These are phyloP conservation scores for Chaunax sp. DNA, from an alignment of 2,797 vertebrate genomes.

Conservation along the genomic window DNA sequence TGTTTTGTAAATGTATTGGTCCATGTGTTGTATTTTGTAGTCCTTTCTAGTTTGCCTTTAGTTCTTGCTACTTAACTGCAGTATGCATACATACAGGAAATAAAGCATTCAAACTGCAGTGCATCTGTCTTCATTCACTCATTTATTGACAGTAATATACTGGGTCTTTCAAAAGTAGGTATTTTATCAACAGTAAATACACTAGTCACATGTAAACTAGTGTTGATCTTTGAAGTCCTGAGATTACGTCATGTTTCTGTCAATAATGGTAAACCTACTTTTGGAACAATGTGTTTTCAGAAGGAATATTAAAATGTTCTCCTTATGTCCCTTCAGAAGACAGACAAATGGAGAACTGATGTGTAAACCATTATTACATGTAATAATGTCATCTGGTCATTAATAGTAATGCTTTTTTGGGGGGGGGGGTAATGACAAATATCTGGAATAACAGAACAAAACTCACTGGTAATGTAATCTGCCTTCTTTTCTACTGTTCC, in stretches of 20 bases:
- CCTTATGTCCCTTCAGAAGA: background rate
- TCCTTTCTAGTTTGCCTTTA: constrained; percentile 96
- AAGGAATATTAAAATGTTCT: background rate
- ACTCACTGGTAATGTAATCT: too few relatives aligned
- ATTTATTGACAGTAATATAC: background rate
- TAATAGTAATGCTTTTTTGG: too few relatives aligned
- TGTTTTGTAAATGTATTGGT: constrained; percentile 99
- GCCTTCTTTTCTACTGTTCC: too few relatives aligned
- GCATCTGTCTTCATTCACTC: constrained; percentile 71
- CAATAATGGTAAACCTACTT: background rate
- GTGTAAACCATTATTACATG: too few relatives aligned
- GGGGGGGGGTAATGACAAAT: too few relatives aligned
- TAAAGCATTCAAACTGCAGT: constrained; percentile 94
- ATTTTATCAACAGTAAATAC: background rate
- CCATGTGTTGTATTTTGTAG: constrained; percentile 98
- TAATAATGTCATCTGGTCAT: too few relatives aligned
- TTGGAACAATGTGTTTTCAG: background rate
- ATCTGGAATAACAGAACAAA: too few relatives aligned
- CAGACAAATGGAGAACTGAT: too few relatives aligned
- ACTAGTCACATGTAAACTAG: background rate
- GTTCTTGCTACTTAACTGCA: constrained; percentile 94
- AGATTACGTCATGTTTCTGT: background rate
- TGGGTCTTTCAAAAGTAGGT: background rate
- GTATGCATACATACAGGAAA: constrained; percentile 96
- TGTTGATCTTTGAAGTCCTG: background rate